Evolutionary conservation across 2,113 vertebrate genomes (phyloP).

Genomic region (Antechinus stuartii): DNA sequence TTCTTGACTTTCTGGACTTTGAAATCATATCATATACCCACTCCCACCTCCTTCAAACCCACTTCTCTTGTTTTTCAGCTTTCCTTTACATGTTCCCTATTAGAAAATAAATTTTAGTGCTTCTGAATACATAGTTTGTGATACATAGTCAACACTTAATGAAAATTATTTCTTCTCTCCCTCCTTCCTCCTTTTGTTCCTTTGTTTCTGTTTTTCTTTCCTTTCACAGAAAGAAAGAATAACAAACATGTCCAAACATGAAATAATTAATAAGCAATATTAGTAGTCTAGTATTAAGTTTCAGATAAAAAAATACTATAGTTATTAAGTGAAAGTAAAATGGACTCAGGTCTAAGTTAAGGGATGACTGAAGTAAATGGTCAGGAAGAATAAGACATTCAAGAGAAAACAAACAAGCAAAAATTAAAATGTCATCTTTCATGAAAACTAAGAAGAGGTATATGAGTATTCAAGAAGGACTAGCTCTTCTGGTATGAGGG

Average conservation of each 20-base stretch:
- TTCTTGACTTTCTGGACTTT: not conserved
- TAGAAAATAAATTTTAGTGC: not conserved
- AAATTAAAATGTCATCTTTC: no score
- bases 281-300: not conserved
- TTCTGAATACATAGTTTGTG: not conserved
- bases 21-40: not conserved
- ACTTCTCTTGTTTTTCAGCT: not conserved
- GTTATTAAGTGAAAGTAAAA: not conserved
- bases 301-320: not conserved
- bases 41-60: not conserved
- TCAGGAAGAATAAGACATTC: not conserved
- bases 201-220: not conserved
- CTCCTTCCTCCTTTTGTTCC: not conserved
- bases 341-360: not conserved
- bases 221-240: not conserved
- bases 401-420: not conserved
- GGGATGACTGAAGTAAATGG: not conserved
- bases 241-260: not conserved
- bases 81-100: not conserved
- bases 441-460: not conserved
- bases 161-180: not conserved
- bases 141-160: not conserved
- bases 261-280: not conserved
- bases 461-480: not conserved
- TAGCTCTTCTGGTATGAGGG: not conserved